Percentiles rank a stretch among this genome's conserved stretches.
These are phyloP conservation scores for Hafferia zeledoni DNA, from an alignment of 2,797 vertebrate genomes.

Conservation along the genomic window DNA sequence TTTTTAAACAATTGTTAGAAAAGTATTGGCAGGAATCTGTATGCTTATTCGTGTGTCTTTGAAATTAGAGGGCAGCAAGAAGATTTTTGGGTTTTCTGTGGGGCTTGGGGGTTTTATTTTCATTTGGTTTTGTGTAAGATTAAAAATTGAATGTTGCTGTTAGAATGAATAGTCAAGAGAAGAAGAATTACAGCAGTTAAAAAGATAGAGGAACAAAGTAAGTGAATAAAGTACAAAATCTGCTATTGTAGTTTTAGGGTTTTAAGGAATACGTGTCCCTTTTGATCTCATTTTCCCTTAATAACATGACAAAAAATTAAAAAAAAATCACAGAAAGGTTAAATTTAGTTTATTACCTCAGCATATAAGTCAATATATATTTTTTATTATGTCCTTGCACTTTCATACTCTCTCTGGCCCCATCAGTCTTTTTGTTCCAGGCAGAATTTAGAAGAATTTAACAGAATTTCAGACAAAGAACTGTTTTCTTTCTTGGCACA, in stretches of 20 bases:
- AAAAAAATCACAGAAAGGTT: background rate
- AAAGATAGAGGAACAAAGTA: background rate
- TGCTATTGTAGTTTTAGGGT: background rate
- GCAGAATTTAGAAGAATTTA: background rate
- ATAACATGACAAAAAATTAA: background rate
- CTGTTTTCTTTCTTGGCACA: fast-evolving
- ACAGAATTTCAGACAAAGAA: background rate
- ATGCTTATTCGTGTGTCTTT: background rate
- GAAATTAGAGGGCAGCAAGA: background rate
- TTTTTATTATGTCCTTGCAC: background rate
- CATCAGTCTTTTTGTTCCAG: background rate
- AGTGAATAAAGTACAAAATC: background rate
- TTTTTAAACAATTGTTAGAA: background rate
- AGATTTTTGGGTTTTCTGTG: background rate
- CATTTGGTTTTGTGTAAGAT: background rate
- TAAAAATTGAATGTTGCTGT: background rate
- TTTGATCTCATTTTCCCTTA: background rate
- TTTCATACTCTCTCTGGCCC: background rate
- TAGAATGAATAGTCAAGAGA: background rate
- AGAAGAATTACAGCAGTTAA: background rate
- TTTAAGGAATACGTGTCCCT: background rate
- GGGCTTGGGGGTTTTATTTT: fast-evolving
- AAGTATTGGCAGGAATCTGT: background rate
- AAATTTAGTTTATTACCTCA: background rate
- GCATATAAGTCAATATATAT: background rate